phyloP scores from a whole-genome alignment of 2,797 vertebrate genomes.

The Synaphobranchus kaupii region DNA sequence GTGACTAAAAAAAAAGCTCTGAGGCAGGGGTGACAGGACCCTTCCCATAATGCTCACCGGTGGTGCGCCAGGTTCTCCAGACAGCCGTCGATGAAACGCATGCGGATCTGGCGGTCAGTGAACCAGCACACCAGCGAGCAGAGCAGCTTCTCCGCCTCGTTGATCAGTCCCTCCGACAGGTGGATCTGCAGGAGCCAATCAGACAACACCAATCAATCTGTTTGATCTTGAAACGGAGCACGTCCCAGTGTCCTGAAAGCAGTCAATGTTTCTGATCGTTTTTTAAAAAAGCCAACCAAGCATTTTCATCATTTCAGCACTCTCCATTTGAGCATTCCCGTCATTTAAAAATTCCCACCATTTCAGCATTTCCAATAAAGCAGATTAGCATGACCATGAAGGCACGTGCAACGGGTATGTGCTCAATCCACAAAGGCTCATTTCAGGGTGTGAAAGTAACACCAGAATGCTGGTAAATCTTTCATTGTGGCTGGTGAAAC shows the following conservation, averaged over 20 bases:
- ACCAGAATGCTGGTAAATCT: no score
- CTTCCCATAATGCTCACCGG: slow-evolving; percentile 71
- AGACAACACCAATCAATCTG: not conserved
- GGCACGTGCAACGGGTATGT: not conserved
- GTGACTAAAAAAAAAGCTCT: not conserved
- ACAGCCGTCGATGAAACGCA: slow-evolving; percentile 99
- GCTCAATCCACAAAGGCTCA: not conserved
- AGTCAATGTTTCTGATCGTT: not conserved
- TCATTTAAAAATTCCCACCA: not conserved
- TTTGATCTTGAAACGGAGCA: not conserved
- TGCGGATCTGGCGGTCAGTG: slow-evolving; percentile 97
- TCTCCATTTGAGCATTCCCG: no score
- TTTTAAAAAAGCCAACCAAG: no score
- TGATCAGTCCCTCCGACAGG: slow-evolving; percentile 96
- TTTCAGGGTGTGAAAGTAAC: no score
- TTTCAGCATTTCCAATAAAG: not conserved
- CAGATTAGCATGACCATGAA: not conserved
- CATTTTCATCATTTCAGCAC: no score
- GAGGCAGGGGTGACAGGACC: no score
- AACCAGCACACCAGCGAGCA: slow-evolving; percentile 99
- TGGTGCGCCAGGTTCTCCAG: slow-evolving; percentile 97
- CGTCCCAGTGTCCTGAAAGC: not conserved
- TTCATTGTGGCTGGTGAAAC: no score
- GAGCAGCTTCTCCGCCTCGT: slow-evolving; percentile 96
- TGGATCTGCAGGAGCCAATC: slow-evolving; percentile 78